These are phyloP conservation scores for Sinonovacula constricta DNA, from an alignment of 1,140 invertebrate genomes.

Conservation along the genomic window DNA sequence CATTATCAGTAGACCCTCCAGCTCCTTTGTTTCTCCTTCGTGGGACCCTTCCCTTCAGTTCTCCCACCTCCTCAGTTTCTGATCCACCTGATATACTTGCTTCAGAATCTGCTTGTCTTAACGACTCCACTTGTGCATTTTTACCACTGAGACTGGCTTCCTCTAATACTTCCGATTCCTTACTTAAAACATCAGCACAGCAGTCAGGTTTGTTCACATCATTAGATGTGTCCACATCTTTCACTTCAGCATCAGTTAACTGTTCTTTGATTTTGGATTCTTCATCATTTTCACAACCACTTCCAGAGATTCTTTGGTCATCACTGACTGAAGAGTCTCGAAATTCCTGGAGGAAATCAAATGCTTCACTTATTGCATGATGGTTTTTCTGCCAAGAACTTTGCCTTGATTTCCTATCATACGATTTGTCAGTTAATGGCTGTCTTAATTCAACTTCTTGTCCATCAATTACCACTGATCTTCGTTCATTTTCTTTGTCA, in stretches of 20 bases:
- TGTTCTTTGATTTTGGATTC: background rate
- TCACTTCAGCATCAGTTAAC: background rate
- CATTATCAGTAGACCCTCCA: background rate
- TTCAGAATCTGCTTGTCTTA: too few species aligned
- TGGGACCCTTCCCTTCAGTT: slow-evolving; percentile 5
- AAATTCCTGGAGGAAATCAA: slow-evolving; percentile 45
- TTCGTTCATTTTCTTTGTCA: slow-evolving; percentile 3
- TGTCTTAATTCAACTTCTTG: slow-evolving; percentile 45
- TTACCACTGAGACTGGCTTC: too few species aligned
- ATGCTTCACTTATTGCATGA: slow-evolving; percentile 54
- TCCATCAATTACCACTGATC: slow-evolving; percentile 14
- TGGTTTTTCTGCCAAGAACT: slow-evolving; percentile 44
- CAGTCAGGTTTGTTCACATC: too few species aligned
- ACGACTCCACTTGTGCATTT: too few species aligned
- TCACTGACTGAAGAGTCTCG: slow-evolving; percentile 3
- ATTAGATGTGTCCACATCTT: background rate
- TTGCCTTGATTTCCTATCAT: background rate
- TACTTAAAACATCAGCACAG: background rate
- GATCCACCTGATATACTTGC: background rate
- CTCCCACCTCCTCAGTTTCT: background rate
- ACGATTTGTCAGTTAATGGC: background rate
- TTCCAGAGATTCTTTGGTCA: background rate
- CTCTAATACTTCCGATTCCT: slow-evolving; percentile 1
- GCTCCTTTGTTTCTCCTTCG: slow-evolving; percentile 4
- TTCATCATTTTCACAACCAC: background rate